These are phyloP conservation scores for Phoebastria nigripes DNA, from an alignment of 2,797 vertebrate genomes.

Conservation along the genomic window DNA sequence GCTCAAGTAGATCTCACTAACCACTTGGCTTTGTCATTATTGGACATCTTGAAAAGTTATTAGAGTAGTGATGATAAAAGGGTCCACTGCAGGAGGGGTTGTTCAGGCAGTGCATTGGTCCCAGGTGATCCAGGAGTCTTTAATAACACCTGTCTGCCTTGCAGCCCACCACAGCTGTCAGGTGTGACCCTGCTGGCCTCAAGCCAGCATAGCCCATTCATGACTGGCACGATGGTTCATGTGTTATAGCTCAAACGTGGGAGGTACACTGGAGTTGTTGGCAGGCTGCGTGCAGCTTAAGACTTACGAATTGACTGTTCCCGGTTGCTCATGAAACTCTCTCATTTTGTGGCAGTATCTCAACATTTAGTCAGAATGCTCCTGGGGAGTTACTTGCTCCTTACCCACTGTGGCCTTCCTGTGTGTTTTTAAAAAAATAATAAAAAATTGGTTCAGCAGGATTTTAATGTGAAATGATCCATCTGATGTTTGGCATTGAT, in stretches of 20 bases:
- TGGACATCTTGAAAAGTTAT: neutral
- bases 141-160: neutral
- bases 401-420: neutral
- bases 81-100: neutral
- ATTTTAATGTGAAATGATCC: neutral
- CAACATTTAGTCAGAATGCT: neutral
- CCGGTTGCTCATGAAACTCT: neutral
- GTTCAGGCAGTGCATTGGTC: neutral
- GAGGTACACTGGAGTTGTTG: neutral
- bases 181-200: neutral
- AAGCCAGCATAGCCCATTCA: neutral
- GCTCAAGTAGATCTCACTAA: neutral
- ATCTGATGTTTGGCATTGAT: neutral
- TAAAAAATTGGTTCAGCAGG: neutral
- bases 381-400: neutral
- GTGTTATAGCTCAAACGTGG: neutral
- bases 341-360: neutral
- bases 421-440: neutral
- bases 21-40: neutral
- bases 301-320: neutral
- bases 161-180: neutral
- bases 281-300: neutral
- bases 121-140: neutral
- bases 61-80: neutral
- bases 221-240: rapidly evolving